Percentiles rank a stretch among this genome's conserved stretches.
These are phyloP conservation scores for Microchirus variegatus DNA, from an alignment of 2,797 vertebrate species.

Conservation along the genomic window DNA sequence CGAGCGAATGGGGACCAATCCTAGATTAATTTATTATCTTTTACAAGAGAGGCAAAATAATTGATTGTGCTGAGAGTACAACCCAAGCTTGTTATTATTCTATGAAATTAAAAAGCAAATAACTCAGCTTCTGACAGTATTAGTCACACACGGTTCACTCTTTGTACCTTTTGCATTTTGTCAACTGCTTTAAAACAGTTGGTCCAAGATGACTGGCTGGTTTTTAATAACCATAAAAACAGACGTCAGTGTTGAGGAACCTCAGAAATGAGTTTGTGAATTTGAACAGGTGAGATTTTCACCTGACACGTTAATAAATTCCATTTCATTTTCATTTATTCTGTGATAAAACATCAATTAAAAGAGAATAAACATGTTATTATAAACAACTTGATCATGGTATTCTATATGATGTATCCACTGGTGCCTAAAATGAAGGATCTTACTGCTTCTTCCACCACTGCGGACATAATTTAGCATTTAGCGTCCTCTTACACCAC, in stretches of 20 bases:
- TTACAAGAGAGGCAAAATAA: neutral
- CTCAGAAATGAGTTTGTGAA: constrained; percentile 29
- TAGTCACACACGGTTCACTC: constrained; percentile 15
- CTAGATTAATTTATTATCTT: constrained; percentile 14
- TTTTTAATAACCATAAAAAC: constrained; percentile 23
- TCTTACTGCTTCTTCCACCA: neutral
- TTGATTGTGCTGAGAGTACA: neutral
- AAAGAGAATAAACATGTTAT: too few relatives aligned
- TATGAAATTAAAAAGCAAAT: constrained; percentile 11
- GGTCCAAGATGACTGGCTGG: constrained; percentile 7
- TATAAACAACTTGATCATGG: too few relatives aligned
- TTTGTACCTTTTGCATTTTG: constrained; percentile 21
- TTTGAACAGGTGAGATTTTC: constrained; percentile 26
- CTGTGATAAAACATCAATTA: constrained; percentile 1
- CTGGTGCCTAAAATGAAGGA: neutral
- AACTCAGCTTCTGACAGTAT: neutral
- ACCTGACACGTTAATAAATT: constrained; percentile 24
- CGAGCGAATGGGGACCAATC: neutral
- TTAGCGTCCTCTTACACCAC: neutral
- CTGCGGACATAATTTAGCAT: neutral
- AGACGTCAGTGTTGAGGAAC: constrained; percentile 42
- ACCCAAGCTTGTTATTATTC: neutral
- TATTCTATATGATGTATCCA: too few relatives aligned
- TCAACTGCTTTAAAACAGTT: constrained; percentile 31
- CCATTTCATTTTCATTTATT: neutral